Conservation (phyloP, 1,140 invertebrate genomes). For the Drosophila ogumai region DNA sequence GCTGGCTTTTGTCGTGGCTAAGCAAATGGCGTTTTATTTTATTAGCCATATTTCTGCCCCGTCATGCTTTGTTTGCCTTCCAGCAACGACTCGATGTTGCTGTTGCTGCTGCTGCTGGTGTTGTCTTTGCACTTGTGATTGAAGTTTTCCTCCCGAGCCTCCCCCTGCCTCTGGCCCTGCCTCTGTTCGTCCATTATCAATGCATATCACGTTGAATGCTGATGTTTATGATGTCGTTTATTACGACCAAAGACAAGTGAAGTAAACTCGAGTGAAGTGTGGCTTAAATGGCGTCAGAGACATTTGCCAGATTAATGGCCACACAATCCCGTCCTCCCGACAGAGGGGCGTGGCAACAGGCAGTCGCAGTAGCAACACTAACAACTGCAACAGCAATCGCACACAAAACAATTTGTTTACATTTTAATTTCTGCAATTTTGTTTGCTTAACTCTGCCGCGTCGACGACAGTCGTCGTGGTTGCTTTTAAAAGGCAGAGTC, state of each 20-base stretch:
- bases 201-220: conserved; percentile 78
- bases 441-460: conserved; percentile 70
- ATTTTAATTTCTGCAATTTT: conserved; percentile 83
- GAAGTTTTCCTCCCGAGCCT: conserved; percentile 23
- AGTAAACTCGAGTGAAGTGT: conserved; percentile 70
- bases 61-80: conserved; percentile 78
- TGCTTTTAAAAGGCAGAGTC: conserved; percentile 12
- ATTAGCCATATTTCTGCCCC: conserved; percentile 79
- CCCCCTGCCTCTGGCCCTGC: too few species aligned
- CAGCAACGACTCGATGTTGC: conserved; percentile 28
- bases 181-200: conserved; percentile 66
- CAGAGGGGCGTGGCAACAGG: conserved; percentile 21
- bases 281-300: conserved; percentile 79
- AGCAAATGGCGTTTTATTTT: conserved; percentile 81
- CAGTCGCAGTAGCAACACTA: conserved; percentile 13
- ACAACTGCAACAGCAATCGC: conserved; percentile 26
- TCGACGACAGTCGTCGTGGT: conserved; percentile 3
- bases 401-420: conserved; percentile 75
- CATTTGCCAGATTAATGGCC: conserved; percentile 77
- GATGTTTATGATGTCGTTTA: conserved; percentile 62
- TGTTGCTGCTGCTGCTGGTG: conserved; percentile 31
- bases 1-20: conserved; percentile 37
- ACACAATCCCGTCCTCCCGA: conserved; percentile 33
- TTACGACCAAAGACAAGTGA: conserved; percentile 51
- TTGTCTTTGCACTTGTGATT: conserved; percentile 53